Evolutionary conservation across 2,888 invertebrate species (phyloP), one percentile per base, ranked within the genome.

Genomic region (Leptarthrus brevirostris): DNA sequence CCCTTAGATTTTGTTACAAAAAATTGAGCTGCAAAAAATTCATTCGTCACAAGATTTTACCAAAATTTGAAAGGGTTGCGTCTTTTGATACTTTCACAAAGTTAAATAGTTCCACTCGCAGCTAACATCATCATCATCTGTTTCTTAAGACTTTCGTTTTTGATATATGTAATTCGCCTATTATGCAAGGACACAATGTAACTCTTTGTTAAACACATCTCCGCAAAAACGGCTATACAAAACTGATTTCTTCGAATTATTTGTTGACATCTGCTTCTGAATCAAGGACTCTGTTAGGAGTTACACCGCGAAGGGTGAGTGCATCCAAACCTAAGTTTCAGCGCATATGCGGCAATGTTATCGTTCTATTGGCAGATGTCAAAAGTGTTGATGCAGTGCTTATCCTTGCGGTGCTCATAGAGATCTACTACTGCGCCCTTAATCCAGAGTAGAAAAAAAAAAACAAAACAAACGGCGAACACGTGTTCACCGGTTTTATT

Each of bases 91-190:
- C 36, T 61, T 61, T 30, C 30, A 56, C 56, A 61, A 61, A 61
- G 61, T 61, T 61, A 61, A 61, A 40, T 61, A 61, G 61, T 61
- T 61, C 61, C 36, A 36, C 61, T 61, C 34, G 36, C 36, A 20
- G 40, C 52, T 36, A 40, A 61, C 61, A 61, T 40, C 61, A 61
- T 40, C 61, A 61, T 61, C 61, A 61, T 61, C 61, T 61, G 61
- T 40, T 36, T 30, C 61, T 61, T 40, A 36, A 61, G 61, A n/a
- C 16, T 18, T 20, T 36, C 20, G 6, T 34, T 22, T 40, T 20
- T 20, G 61, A 61, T 61, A 36, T n/a, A n/a, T n/a, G n/a, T 30
- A 61, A 8, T 61, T 61, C 20, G 61, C 20, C 61, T 22, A 40
- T 61, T 61, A 36, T 61, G 12, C 61, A 20, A 34, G 40, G 40